Evolutionary conservation across 2,113 vertebrate species (phyloP).

Genomic region (Ciconia boyciana): DNA sequence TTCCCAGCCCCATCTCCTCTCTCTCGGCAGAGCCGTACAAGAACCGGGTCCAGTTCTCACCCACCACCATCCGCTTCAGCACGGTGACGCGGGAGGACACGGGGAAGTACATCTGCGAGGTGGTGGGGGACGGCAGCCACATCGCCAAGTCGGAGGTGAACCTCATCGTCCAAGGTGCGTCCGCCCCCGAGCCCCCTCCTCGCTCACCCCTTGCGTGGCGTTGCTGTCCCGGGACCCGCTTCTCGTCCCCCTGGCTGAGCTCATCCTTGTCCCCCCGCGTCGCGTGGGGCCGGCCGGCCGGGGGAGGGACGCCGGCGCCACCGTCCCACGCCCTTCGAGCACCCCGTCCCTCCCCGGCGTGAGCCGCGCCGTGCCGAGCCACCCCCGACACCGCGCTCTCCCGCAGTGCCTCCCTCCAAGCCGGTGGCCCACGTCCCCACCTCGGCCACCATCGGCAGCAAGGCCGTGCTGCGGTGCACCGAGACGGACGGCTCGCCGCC

Average conservation of each 20-base stretch:
- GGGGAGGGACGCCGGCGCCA: not conserved
- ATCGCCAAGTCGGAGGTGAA: conserved; percentile 14
- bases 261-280: not conserved
- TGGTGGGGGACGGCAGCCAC: not conserved
- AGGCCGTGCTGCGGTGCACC: conserved; percentile 78
- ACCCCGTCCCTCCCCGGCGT: too few relatives aligned
- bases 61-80: not conserved
- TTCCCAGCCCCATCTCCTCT: not conserved
- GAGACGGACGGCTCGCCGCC: conserved; percentile 85
- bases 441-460: conserved; percentile 82
- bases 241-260: not conserved
- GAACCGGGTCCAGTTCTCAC: conserved; percentile 11
- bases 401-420: conserved; percentile 69
- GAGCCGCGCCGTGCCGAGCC: too few relatives aligned
- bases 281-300: not conserved
- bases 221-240: not conserved
- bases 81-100: conserved; percentile 62
- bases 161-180: conserved; percentile 64
- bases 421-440: conserved; percentile 79
- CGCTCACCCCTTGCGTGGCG: rapidly evolving
- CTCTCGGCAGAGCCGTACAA: conserved; percentile 36
- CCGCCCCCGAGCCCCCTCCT: not conserved
- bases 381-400: too few relatives aligned
- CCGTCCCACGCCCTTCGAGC: not conserved
- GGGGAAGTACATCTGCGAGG: conserved; percentile 66